These are phyloP conservation scores for Abrostola triplasia DNA, from an alignment of 2,888 invertebrate genomes.

Conservation along the genomic window DNA sequence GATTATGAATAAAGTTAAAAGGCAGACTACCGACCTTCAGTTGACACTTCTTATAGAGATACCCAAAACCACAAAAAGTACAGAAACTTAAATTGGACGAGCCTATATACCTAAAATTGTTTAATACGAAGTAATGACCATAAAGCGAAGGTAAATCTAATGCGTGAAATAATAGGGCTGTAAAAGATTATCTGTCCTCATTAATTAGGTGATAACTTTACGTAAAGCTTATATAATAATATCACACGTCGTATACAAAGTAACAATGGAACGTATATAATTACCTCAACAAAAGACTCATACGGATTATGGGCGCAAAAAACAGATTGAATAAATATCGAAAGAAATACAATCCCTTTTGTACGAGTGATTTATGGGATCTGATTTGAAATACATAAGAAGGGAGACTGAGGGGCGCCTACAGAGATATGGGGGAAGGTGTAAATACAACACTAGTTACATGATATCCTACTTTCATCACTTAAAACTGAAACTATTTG, in stretches of 20 bases:
- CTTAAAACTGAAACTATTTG: conserved; percentile 60
- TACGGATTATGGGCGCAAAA: conserved; percentile 41
- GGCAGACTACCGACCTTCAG: too few species aligned
- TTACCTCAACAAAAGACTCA: conserved; percentile 41
- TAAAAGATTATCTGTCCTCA: conserved; percentile 26
- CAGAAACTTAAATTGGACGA: too few species aligned
- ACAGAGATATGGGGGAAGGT: conserved; percentile 60
- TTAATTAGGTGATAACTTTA: conserved; percentile 18
- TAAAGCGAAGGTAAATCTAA: too few species aligned
- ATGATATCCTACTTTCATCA: conserved; percentile 52
- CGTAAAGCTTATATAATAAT: background rate
- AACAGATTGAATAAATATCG: conserved; percentile 63
- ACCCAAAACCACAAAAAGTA: too few species aligned
- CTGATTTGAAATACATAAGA: conserved; percentile 72
- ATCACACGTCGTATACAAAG: conserved; percentile 16
- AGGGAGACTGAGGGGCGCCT: conserved; percentile 74
- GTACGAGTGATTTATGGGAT: conserved; percentile 72
- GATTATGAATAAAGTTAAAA: too few species aligned
- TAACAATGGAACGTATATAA: conserved; percentile 35
- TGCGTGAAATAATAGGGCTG: conserved; percentile 1
- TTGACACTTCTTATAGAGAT: too few species aligned
- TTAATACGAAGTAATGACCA: too few species aligned
- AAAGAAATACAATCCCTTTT: conserved; percentile 57
- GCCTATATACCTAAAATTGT: too few species aligned
- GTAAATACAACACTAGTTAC: conserved; percentile 61